Evolutionary conservation across 2,113 vertebrate species (phyloP).

Genomic region (Manacus vitellinus): DNA sequence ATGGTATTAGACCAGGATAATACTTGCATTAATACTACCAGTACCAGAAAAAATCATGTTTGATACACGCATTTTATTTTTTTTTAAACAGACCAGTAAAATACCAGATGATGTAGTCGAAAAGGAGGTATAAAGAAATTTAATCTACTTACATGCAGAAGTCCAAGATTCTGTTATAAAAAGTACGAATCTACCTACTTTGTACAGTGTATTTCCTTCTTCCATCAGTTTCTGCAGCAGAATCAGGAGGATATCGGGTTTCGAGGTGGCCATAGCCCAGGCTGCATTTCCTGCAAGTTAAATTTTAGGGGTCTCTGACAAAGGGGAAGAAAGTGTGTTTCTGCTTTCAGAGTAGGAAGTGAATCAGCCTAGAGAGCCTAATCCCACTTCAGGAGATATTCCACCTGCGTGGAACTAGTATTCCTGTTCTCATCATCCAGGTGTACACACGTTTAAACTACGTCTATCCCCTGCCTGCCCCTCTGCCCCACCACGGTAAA

Average conservation of each 20-base stretch:
- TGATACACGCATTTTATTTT: background rate
- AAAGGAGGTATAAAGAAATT: background rate
- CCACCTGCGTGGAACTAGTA: background rate
- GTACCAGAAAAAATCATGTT: background rate
- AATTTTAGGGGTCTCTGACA: slow-evolving; percentile 4
- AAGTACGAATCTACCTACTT: slow-evolving; percentile 76
- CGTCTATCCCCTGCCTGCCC: background rate
- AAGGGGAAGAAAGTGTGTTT: background rate
- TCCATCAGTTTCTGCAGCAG: slow-evolving; percentile 99
- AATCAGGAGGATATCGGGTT: slow-evolving; percentile 97
- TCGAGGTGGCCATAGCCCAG: slow-evolving; percentile 99
- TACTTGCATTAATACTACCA: background rate
- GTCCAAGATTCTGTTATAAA: background rate
- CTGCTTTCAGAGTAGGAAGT: background rate
- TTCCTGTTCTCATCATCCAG: background rate
- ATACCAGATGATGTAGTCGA: background rate
- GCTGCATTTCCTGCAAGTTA: slow-evolving; percentile 91
- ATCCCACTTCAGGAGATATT: background rate
- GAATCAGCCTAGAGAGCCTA: background rate
- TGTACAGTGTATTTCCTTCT: slow-evolving; percentile 95
- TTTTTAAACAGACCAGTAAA: background rate
- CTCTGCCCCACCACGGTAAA: background rate
- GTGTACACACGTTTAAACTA: background rate
- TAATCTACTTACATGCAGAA: background rate
- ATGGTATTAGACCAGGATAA: background rate